Evolutionary conservation across 2,888 invertebrate species (phyloP).

Genomic region (Leucoma salicis): DNA sequence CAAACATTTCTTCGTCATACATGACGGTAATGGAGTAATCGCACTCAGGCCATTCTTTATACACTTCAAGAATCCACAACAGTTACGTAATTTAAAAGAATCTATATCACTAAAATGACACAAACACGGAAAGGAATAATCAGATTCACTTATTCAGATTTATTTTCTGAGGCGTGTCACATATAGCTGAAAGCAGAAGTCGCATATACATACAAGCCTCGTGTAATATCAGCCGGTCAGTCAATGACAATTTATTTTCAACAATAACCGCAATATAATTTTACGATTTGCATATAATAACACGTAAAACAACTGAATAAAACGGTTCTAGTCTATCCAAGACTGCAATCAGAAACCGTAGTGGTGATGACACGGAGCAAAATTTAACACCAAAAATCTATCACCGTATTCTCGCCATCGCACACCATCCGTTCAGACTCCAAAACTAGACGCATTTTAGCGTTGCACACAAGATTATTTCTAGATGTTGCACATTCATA

Average conservation of each 20-base stretch:
- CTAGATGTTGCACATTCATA: conserved; percentile 74
- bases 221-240: conserved; percentile 83
- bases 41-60: conserved; percentile 81
- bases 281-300: conserved; percentile 60
- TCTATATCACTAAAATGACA: conserved; percentile 78
- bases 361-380: conserved; percentile 80
- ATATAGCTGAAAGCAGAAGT: conserved; percentile 81
- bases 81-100: conserved; percentile 81
- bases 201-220: conserved; percentile 83
- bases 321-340: conserved; percentile 63
- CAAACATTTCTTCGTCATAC: conserved; percentile 82
- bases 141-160: conserved; percentile 78
- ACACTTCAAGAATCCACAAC: conserved; percentile 80
- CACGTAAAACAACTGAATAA: conserved; percentile 68
- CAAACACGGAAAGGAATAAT: conserved; percentile 76
- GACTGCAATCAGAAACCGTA: conserved; percentile 67
- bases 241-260: conserved; percentile 81
- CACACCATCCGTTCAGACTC: conserved; percentile 81
- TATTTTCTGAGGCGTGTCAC: conserved; percentile 83
- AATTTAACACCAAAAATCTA: conserved; percentile 83
- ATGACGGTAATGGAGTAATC: conserved; percentile 81
- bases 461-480: conserved; percentile 74
- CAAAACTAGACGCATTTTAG: conserved; percentile 81
- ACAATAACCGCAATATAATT: conserved; percentile 69
- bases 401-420: conserved; percentile 83